Evolutionary conservation across 2,888 invertebrate genomes (phyloP), one percentile per base, ranked within the genome.

Genomic region (Chloroclystis v-ata): DNA sequence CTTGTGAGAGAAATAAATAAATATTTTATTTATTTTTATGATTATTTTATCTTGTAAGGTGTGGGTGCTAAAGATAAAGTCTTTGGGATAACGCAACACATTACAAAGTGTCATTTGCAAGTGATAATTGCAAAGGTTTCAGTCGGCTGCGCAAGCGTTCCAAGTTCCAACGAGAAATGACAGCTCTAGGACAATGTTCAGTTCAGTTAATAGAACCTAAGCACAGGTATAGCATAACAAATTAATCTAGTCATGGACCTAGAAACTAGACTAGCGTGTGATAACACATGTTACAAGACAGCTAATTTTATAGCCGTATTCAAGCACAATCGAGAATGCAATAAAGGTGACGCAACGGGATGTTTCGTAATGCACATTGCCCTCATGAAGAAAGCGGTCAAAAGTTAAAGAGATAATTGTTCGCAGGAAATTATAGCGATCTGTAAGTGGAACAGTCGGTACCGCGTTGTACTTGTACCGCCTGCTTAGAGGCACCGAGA

Each of bases 381-480:
- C 69, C 65, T 67, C 69, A 75, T 74, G 69, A 78, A 82, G 83
- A 86, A 82, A 83, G 82, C 82, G 86, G 86, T 86, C 85, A 86
- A 79, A 84, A 76, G 85, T 86, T 83, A 85, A 85, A 72, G 69
- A 84, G 82, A 84, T 87, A 87, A 87, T 86, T 87, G 85, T 75
- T 79, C 67, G 72, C 82, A 82, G 86, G 85, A 87, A 85, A 86
- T 86, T 86, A 84, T 76, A 71, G 73, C 77, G 75, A 82, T 80
- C 75, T 76, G 79, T 76, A 84, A 85, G 72, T 86, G 65, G 84
- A 35, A 16, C 35, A 35, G 77, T 59, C 86, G 78, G 75, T 78
- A 70, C n/a, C n/a, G n/a, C n/a, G n/a, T n/a, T n/a, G n/a, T n/a
- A n/a, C n/a, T n/a, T n/a, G n/a, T n/a, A n/a, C 73, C 49, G 49